phyloP scores from a whole-genome alignment of 1,140 invertebrate species.

The Coptotermes formosanus region DNA sequence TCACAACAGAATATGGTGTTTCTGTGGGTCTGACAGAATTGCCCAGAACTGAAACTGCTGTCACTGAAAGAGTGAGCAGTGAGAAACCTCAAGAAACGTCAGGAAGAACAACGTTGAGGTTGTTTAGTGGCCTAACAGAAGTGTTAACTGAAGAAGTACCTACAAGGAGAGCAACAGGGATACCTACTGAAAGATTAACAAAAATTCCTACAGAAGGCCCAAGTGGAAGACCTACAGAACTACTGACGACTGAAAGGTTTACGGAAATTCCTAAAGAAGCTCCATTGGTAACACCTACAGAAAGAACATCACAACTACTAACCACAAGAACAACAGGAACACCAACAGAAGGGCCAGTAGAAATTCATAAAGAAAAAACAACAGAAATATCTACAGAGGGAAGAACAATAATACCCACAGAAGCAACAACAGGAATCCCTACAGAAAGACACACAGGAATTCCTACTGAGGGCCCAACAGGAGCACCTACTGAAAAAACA shows the following conservation, averaged over 20 bases:
- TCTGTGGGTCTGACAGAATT: neutral
- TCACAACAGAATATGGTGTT: neutral
- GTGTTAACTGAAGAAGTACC: neutral
- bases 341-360: conserved; percentile 22
- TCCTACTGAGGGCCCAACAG: conserved; percentile 31
- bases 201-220: conserved; percentile 1
- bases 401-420: conserved; percentile 35
- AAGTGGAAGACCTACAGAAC: conserved; percentile 22
- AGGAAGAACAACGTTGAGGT: neutral
- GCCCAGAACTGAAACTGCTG: neutral
- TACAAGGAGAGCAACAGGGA: neutral
- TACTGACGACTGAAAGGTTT: neutral
- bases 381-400: conserved; percentile 24
- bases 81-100: conserved; percentile 13
- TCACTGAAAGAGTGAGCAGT: neutral
- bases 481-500: conserved; percentile 26
- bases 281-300: conserved; percentile 22
- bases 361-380: neutral
- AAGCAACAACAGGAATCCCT: conserved; percentile 6
- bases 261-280: conserved; percentile 6
- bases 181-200: neutral
- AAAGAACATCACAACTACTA: neutral
- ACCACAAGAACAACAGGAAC: neutral
- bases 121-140: neutral
- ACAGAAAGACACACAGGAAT: conserved; percentile 31